phyloP scores from a whole-genome alignment of 2,888 invertebrate species.

The Caenorhabditis sp. region DNA sequence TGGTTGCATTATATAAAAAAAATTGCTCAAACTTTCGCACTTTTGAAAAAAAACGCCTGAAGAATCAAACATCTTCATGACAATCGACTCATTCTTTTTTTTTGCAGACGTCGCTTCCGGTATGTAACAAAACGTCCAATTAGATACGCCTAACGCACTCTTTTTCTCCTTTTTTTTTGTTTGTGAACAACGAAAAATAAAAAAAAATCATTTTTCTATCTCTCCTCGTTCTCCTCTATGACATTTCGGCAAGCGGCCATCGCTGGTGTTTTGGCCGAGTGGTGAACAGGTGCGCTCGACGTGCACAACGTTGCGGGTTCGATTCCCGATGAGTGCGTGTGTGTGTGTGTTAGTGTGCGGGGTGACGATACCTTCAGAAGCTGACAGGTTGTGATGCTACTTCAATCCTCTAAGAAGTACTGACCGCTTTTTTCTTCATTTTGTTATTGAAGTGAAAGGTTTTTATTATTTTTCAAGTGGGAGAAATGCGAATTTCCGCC shows the following conservation, averaged over 20 bases:
- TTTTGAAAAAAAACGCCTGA: not conserved
- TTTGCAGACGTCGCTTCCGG: constrained; percentile 49
- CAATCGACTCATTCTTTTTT: not conserved
- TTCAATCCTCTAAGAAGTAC: constrained; percentile 47
- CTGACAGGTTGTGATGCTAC: constrained; percentile 39
- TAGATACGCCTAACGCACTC: constrained; percentile 5
- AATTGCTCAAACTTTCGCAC: too few relatives aligned
- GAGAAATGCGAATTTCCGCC: not conserved
- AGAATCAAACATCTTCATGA: not conserved
- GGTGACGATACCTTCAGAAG: constrained; percentile 32
- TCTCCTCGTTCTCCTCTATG: not conserved
- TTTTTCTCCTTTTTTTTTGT: constrained; percentile 2
- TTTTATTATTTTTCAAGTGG: not conserved
- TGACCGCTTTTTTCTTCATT: constrained; percentile 25
- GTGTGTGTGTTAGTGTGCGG: too few relatives aligned
- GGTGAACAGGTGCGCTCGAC: constrained; percentile 13
- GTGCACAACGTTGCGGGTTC: constrained; percentile 15
- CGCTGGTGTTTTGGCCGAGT: constrained; percentile 26
- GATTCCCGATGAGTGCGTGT: not conserved
- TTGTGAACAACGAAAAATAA: not conserved
- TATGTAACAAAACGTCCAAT: constrained; percentile 58
- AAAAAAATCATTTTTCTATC: not conserved
- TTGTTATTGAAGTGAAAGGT: not conserved
- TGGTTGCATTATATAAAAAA: too few relatives aligned
- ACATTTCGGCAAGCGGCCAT: not conserved